These are phyloP conservation scores for Damaliscus lunatus DNA, from an alignment of 2,113 vertebrate species.

Conservation along the genomic window DNA sequence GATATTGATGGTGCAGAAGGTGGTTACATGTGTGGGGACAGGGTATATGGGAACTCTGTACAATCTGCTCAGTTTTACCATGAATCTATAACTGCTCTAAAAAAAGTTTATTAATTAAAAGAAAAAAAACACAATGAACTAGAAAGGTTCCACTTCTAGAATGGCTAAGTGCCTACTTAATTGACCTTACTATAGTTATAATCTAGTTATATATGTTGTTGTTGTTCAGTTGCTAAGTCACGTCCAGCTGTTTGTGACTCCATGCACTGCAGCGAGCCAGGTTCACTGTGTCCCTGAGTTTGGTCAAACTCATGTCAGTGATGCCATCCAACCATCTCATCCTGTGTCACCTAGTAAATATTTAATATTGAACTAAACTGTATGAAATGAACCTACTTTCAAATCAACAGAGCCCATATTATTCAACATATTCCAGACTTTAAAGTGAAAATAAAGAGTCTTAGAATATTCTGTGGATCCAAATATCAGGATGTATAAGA, in stretches of 20 bases:
- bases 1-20: neutral
- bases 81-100: neutral
- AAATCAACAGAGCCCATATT: conserved; percentile 10
- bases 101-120: neutral
- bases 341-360: neutral
- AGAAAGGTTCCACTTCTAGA: neutral
- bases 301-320: neutral
- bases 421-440: conserved; percentile 25
- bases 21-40: neutral
- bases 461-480: neutral
- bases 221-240: neutral
- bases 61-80: neutral
- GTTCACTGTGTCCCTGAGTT: neutral
- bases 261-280: neutral
- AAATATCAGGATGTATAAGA: neutral
- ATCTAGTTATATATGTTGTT: neutral
- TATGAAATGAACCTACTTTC: neutral
- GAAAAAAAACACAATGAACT: neutral
- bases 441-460: neutral
- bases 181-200: neutral
- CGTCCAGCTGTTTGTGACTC: neutral
- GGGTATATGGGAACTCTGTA: neutral
- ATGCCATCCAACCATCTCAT: neutral
- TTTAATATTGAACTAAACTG: neutral
- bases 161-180: neutral